Percentiles rank a stretch among this genome's conserved stretches.
phyloP scores from a whole-genome alignment of 2,797 vertebrate genomes.

The Gymnodraco acuticeps region DNA sequence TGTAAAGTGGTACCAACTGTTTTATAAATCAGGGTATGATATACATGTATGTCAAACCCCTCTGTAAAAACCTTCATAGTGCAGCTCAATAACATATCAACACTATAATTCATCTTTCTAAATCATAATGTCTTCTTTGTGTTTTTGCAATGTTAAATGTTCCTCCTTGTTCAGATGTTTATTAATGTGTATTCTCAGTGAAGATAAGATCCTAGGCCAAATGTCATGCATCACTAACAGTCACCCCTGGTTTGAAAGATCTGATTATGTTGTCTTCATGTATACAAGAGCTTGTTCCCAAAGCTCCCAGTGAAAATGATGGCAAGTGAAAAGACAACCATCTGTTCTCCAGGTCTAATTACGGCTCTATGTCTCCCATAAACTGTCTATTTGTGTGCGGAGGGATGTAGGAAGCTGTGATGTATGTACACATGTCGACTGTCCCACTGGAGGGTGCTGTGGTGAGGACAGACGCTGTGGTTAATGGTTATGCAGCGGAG shows the following conservation, averaged over 20 bases:
- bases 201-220: conserved; percentile 39
- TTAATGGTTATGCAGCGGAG: conserved; percentile 32
- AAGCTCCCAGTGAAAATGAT: conserved; percentile 27
- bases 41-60: too few species aligned
- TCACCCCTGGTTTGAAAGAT: conserved; percentile 30
- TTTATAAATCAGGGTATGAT: too few species aligned
- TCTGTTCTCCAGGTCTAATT: conserved; percentile 47
- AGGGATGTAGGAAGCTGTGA: conserved; percentile 41
- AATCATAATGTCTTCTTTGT: conserved; percentile 6
- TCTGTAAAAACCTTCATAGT: too few species aligned
- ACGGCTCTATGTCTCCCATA: conserved; percentile 44
- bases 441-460: conserved; percentile 63
- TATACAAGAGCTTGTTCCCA: conserved; percentile 24
- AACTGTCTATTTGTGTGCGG: conserved; percentile 60
- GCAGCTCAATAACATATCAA: too few species aligned
- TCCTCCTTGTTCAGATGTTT: conserved; percentile 55
- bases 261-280: conserved; percentile 58
- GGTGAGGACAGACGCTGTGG: conserved; percentile 41
- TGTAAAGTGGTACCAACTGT: too few species aligned
- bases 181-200: conserved; percentile 33
- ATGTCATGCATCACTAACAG: conserved; percentile 62
- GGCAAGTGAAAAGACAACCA: conserved; percentile 47
- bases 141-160: conserved; percentile 30
- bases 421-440: conserved; percentile 45
- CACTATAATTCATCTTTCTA: too few species aligned